Conservation (phyloP, 1,140 invertebrate species). For the Trichonephila clavipes region DNA sequence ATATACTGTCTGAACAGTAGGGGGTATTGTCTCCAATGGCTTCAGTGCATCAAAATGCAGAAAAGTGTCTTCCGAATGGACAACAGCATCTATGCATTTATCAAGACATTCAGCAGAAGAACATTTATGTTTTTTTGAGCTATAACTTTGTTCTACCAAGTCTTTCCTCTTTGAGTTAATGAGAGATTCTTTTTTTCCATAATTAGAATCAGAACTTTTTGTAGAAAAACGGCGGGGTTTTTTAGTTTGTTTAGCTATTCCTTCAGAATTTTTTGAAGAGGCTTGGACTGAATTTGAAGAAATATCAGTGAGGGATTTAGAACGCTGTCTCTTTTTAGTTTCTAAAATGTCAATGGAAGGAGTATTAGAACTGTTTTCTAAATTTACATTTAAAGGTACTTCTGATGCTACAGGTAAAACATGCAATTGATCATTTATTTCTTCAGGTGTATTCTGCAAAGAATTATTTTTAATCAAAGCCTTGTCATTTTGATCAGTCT, state of each 20-base stretch:
- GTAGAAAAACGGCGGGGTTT: neutral
- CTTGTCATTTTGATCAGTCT: neutral
- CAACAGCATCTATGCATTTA: neutral
- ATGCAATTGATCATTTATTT: neutral
- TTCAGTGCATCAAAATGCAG: neutral
- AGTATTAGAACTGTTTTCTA: neutral
- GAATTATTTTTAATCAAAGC: neutral
- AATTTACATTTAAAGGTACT: neutral
- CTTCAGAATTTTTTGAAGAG: neutral
- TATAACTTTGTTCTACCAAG: neutral
- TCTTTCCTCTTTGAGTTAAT: neutral
- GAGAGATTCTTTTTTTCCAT: neutral
- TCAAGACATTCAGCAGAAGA: slow-evolving; percentile 26
- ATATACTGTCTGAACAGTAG: too few relatives aligned
- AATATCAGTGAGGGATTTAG: neutral
- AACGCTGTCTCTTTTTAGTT: neutral
- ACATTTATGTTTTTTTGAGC: slow-evolving; percentile 18
- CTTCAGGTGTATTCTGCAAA: neutral
- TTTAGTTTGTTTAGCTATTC: neutral
- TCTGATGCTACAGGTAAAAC: neutral
- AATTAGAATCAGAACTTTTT: neutral
- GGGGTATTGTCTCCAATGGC: neutral
- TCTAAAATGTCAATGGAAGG: neutral
- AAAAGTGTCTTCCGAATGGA: neutral
- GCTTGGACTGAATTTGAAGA: neutral